Percentiles rank a stretch among this genome's conserved stretches.
Conservation (phyloP, 1,140 invertebrate species). For the Heliconius melpomene region DNA sequence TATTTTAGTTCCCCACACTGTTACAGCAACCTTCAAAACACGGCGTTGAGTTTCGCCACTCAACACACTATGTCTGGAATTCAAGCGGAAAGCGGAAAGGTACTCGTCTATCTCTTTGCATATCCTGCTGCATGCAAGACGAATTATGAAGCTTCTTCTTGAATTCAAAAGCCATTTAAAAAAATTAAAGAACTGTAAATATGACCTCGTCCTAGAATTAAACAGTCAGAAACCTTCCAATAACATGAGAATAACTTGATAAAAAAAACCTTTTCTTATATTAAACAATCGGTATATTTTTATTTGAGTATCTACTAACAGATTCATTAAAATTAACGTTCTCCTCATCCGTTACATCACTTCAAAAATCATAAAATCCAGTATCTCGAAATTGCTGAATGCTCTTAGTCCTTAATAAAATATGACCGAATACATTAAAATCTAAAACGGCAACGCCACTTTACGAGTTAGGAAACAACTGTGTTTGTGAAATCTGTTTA, state of each 20-base stretch:
- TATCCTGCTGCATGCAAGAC: too few species aligned
- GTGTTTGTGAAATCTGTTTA: not conserved
- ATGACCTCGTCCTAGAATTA: too few species aligned
- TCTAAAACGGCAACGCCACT: not conserved
- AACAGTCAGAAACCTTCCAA: too few species aligned
- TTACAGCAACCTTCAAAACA: too few species aligned
- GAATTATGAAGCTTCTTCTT: too few species aligned
- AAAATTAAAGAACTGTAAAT: too few species aligned
- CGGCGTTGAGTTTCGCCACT: too few species aligned
- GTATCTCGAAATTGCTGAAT: constrained; percentile 4
- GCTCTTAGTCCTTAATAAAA: constrained; percentile 5
- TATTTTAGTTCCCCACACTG: too few species aligned
- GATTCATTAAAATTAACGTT: not conserved
- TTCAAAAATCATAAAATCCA: constrained; percentile 3
- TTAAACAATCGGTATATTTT: not conserved
- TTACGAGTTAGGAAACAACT: constrained; percentile 6
- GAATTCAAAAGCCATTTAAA: too few species aligned
- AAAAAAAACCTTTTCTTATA: not conserved
- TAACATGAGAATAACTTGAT: not conserved
- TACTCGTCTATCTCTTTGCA: too few species aligned
- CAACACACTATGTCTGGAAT: too few species aligned
- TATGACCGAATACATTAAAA: constrained; percentile 11
- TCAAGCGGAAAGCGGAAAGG: too few species aligned
- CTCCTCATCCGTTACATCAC: not conserved
- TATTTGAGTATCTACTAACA: not conserved